A percentile compares a stretch with the other conserved stretches of the same genome.
Conservation (phyloP, 2,113 vertebrate genomes). For the Stomatorhinus ivindoensis region DNA sequence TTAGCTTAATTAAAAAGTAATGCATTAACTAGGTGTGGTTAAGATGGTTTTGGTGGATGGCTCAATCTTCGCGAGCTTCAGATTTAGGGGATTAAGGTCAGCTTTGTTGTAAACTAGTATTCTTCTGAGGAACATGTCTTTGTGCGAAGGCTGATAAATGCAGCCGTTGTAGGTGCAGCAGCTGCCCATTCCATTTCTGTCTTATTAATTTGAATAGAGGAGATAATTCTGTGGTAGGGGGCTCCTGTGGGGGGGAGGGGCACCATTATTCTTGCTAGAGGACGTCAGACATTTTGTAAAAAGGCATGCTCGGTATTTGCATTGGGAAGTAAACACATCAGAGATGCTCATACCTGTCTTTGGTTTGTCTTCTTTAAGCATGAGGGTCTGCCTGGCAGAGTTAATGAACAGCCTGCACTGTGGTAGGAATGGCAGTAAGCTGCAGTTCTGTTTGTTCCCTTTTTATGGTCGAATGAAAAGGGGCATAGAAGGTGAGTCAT, state of each 20-base stretch:
- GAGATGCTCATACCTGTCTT: slow-evolving; percentile 4
- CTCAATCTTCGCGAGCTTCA: slow-evolving; percentile 8
- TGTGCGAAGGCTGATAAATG: slow-evolving; percentile 32
- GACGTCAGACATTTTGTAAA: slow-evolving; percentile 1
- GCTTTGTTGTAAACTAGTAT: slow-evolving; percentile 32
- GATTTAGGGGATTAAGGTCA: slow-evolving; percentile 39
- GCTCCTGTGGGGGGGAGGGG: not conserved
- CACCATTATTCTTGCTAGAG: slow-evolving; percentile 11
- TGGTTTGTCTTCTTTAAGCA: slow-evolving; percentile 4
- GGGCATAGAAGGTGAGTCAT: not conserved
- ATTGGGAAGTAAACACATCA: slow-evolving; percentile 13
- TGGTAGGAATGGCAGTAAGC: not conserved
- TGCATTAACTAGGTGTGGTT: not conserved
- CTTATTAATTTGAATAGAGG: slow-evolving; percentile 38
- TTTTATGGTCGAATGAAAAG: not conserved
- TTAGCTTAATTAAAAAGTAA: slow-evolving; percentile 8
- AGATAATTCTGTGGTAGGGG: slow-evolving; percentile 27
- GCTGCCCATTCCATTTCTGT: slow-evolving; percentile 19
- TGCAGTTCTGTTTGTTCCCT: not conserved
- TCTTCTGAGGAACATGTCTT: slow-evolving; percentile 32
- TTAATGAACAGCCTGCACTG: not conserved
- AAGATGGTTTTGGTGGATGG: not conserved
- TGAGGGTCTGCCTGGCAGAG: not conserved
- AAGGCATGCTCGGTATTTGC: slow-evolving; percentile 4
- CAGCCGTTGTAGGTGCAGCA: slow-evolving; percentile 27